These are phyloP conservation scores for Girardia tigrina DNA, from an alignment of 2,888 invertebrate genomes.

Conservation along the genomic window DNA sequence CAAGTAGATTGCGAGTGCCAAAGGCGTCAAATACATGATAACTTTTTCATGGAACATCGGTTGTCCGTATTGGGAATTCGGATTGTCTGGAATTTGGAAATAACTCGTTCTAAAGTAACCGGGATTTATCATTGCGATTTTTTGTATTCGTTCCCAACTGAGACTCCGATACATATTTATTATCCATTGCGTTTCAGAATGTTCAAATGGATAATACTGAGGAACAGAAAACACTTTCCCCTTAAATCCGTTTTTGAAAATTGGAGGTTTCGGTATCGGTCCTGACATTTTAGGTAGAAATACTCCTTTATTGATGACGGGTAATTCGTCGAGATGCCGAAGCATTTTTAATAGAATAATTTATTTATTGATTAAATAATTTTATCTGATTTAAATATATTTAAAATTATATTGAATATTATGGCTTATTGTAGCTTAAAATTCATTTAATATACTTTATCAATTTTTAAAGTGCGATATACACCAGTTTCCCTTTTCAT, in stretches of 20 bases:
- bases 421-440: no score
- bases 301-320: neutral
- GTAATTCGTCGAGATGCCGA: no score
- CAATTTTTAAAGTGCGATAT: no score
- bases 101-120: neutral
- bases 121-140: neutral
- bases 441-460: no score
- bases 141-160: neutral
- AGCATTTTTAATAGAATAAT: no score
- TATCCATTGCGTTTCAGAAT: neutral
- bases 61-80: neutral
- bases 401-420: no score
- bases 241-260: neutral
- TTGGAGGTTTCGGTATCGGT: neutral
- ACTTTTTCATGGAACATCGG: slow-evolving; percentile 6
- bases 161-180: neutral
- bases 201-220: slow-evolving; percentile 19
- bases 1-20: neutral
- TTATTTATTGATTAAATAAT: no score
- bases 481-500: no score
- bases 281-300: neutral
- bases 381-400: no score
- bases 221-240: neutral
- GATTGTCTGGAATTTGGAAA: slow-evolving; percentile 11
- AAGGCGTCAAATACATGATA: neutral